A percentile compares a stretch with the other conserved stretches of the same genome.
These are phyloP conservation scores for Adelognathus sp. DNA, from an alignment of 2,888 invertebrate species.

Conservation along the genomic window DNA sequence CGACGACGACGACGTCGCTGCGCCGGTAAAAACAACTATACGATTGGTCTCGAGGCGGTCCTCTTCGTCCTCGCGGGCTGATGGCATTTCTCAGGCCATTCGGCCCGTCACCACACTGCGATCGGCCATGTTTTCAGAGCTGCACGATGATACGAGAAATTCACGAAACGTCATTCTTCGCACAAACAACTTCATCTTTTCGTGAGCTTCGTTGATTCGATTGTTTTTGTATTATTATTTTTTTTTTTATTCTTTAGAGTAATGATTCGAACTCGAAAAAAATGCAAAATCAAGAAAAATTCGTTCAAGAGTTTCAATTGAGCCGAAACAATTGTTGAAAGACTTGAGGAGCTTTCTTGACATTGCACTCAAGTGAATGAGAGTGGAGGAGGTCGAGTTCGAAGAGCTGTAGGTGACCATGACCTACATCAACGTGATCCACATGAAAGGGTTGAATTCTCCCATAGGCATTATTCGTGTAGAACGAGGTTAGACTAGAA, in stretches of 20 bases:
- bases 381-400: neutral
- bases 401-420: neutral
- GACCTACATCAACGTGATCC: neutral
- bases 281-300: no score
- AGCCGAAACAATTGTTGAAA: no score
- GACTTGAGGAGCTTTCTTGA: no score
- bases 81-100: conserved; percentile 65
- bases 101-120: no score
- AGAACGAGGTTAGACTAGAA: neutral
- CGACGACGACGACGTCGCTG: neutral
- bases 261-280: no score
- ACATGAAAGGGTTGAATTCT: neutral
- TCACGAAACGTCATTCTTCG: neutral
- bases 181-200: conserved; percentile 37
- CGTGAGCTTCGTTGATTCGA: neutral
- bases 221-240: neutral
- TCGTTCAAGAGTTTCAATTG: no score
- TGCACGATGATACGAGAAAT: neutral
- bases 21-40: neutral
- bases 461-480: neutral
- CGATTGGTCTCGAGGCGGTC: neutral
- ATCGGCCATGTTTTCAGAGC: no score
- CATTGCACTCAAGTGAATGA: no score
- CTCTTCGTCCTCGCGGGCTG: conserved; percentile 56
- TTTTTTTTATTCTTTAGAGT: neutral